Evolutionary conservation across 1,140 invertebrate species (phyloP).

Genomic region (Cydia splendana): DNA sequence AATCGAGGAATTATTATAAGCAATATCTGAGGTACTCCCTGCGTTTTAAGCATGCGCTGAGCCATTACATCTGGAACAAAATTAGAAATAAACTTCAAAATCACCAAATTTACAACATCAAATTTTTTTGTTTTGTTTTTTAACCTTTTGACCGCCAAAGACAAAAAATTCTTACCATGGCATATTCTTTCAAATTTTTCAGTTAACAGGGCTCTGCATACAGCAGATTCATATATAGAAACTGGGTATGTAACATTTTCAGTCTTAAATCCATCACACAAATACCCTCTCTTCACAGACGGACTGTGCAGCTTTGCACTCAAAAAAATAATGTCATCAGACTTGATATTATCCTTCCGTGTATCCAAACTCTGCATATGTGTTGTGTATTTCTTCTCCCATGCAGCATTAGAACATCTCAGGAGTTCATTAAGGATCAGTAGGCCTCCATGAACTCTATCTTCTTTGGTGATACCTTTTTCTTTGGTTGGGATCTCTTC

Average conservation of each 20-base stretch:
- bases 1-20: conserved; percentile 94
- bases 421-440: conserved; percentile 97
- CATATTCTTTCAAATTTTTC: conserved; percentile 93
- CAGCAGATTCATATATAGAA: conserved; percentile 90
- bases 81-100: conserved; percentile 37
- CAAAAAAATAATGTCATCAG: conserved; percentile 81
- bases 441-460: conserved; percentile 95
- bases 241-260: conserved; percentile 76
- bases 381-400: conserved; percentile 91
- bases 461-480: conserved; percentile 91
- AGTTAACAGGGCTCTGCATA: conserved; percentile 90
- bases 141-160: too few species aligned
- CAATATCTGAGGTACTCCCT: conserved; percentile 93
- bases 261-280: conserved; percentile 74
- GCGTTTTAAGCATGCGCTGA: conserved; percentile 86
- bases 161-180: conserved; percentile 62
- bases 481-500: conserved; percentile 86
- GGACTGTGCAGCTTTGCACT: conserved; percentile 81
- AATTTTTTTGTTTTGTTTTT: too few species aligned
- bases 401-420: conserved; percentile 93
- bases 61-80: conserved; percentile 84
- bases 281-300: conserved; percentile 80
- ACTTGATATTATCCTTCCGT: conserved; percentile 74
- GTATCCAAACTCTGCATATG: conserved; percentile 81
- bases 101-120: too few species aligned